A percentile compares a stretch with the other conserved stretches of the same genome.
Evolutionary conservation across 2,797 vertebrate species (phyloP).

Genomic region (Enteromius paludinosus): DNA sequence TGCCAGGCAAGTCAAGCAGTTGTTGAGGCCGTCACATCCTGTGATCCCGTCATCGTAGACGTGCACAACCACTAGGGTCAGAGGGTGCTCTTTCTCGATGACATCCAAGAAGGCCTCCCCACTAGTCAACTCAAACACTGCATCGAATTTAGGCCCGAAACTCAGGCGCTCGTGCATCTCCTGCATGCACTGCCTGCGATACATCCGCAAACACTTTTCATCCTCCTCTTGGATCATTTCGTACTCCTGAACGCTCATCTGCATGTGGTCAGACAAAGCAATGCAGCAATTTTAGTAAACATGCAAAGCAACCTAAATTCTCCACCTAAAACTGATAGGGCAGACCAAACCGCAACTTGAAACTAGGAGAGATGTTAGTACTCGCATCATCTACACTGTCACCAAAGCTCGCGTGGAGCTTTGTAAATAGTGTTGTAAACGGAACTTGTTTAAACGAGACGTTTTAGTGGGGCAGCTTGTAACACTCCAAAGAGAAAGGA

Average conservation of each 20-base stretch:
- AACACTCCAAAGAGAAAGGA: too few species aligned
- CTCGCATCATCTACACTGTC: too few species aligned
- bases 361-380: too few species aligned
- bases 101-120: conserved; percentile 88
- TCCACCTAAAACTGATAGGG: too few species aligned
- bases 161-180: conserved; percentile 96
- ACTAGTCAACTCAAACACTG: conserved; percentile 86
- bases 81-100: conserved; percentile 91
- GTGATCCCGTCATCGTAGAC: conserved; percentile 88
- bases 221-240: conserved; percentile 93
- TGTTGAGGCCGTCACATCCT: conserved; percentile 91
- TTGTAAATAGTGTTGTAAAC: too few species aligned
- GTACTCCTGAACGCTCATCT: conserved; percentile 98
- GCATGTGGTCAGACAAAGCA: not conserved
- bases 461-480: too few species aligned
- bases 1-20: conserved; percentile 87
- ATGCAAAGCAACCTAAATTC: not conserved
- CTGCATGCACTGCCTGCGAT: conserved; percentile 93
- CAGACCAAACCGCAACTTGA: too few species aligned
- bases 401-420: too few species aligned
- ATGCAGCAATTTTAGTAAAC: not conserved
- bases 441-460: too few species aligned
- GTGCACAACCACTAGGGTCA: conserved; percentile 90
- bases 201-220: conserved; percentile 88
- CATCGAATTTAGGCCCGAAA: conserved; percentile 91